Percentiles rank a stretch among this genome's conserved stretches.
Evolutionary conservation across 2,113 vertebrate species (phyloP).

Genomic region (Rhinolophus ferrumequinum): DNA sequence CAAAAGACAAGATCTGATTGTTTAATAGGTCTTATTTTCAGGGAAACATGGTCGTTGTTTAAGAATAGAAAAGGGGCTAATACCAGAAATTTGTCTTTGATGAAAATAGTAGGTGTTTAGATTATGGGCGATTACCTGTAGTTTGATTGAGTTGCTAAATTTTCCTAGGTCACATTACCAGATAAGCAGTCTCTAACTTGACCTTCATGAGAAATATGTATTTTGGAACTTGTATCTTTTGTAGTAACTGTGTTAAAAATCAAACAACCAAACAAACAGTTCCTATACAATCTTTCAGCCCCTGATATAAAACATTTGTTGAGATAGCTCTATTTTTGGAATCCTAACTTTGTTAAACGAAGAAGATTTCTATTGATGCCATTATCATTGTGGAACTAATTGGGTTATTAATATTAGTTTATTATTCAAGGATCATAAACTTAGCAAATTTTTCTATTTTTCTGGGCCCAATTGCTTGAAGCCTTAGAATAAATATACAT

Average conservation of each 20-base stretch:
- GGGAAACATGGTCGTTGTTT: neutral
- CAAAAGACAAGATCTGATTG: too few relatives aligned
- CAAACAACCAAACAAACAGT: neutral
- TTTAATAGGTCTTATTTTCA: too few relatives aligned
- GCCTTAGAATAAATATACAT: constrained; percentile 56
- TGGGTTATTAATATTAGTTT: constrained; percentile 31
- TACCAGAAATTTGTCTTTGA: neutral
- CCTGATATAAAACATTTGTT: neutral
- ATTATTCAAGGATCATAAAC: constrained; percentile 11
- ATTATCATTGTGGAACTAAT: neutral
- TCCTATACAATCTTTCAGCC: neutral
- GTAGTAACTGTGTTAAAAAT: constrained; percentile 3
- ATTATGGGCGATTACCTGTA: neutral
- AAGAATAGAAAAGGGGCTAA: neutral
- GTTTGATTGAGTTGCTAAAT: neutral
- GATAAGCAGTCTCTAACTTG: neutral
- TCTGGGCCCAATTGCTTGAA: constrained; percentile 34
- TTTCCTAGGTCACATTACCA: neutral
- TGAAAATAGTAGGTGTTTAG: neutral
- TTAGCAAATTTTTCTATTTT: neutral
- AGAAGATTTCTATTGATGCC: neutral
- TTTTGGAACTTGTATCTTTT: constrained; percentile 2
- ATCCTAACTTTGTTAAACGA: neutral
- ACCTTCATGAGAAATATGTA: neutral
- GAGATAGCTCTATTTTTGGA: constrained; percentile 13